Base-by-base conservation (phyloP, 1,140 invertebrate species). In the Asobara japonica region DNA sequence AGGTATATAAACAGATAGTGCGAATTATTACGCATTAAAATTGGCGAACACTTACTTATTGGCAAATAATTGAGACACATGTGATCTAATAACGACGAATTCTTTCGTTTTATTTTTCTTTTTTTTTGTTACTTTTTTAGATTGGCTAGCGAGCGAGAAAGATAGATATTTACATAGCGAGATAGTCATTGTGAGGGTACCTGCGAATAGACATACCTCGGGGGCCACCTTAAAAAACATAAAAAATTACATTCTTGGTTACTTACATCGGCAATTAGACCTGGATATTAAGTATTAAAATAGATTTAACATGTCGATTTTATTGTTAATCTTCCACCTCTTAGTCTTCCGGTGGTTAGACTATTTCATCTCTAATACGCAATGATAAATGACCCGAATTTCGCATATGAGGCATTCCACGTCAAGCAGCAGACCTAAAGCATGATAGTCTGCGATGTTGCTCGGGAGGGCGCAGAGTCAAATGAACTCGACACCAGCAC, bases 201-300 rank as follows among this genome's bases (percentile, higher is more conserved):
- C 81, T 84, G 84, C 82, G 83, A 76, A 83, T 83, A 71, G 81
- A 86, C 84, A 85, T 87, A 87, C 86, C 86, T 87, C 82, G 84
- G 84, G 85, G 86, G 79, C 80, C 83, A 87, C 86, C 86, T 87
- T 87, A 80, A 86, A 87, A 71, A 71, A 71, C 69, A 71, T 29
- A 86, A 76, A 84, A 74, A 84, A 84, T 76, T 75, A 83, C 78
- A 78, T 79, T 25, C 38, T 77, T 76, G 66, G 76, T 84, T 84
- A 83, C 60, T 62, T 31, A 11, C 5, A 29, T 62, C 27, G 60
- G 27, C 13, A 11, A 30, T 62, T 31, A 62, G 13, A n/a, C n/a
- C 3, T 13, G 11, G 25, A 25, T 10, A 25, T 45, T 45, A 29
- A 13, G 30, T 30, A 62, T 29, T 30, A 30, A 31, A 31, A n/a